A percentile compares a stretch with the other conserved stretches of the same genome.
These are phyloP conservation scores for Clarias platycephalus DNA, from an alignment of 2,797 vertebrate genomes.

Conservation along the genomic window DNA sequence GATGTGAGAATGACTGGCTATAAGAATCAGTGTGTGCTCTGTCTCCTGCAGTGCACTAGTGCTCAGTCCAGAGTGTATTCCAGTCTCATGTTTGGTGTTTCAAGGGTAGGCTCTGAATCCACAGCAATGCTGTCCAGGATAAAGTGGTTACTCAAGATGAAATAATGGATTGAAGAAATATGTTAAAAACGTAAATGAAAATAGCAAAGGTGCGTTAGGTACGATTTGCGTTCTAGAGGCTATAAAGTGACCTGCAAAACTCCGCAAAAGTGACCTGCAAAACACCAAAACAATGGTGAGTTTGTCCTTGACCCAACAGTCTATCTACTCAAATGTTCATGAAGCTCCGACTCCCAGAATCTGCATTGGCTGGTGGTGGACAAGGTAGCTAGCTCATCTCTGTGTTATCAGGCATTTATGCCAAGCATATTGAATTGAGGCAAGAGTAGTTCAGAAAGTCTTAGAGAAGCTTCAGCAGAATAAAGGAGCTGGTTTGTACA, in stretches of 20 bases:
- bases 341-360: neutral
- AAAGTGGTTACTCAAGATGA: neutral
- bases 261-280: neutral
- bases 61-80: neutral
- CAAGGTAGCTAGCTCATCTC: neutral
- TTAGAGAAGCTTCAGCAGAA: neutral
- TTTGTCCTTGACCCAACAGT: neutral
- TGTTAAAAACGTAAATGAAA: neutral
- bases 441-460: neutral
- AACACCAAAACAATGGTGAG: neutral
- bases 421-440: neutral
- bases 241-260: neutral
- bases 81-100: neutral
- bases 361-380: neutral
- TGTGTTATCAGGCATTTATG: neutral
- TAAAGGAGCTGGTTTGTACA: neutral
- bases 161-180: no score
- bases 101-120: neutral
- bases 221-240: neutral
- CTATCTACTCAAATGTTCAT: neutral
- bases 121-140: neutral
- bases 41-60: neutral
- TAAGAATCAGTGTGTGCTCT: neutral
- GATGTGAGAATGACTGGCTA: neutral
- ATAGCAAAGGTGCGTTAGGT: neutral